A percentile compares a stretch with the other conserved stretches of the same genome.
Evolutionary conservation across 2,797 vertebrate species (phyloP).

Genomic region (Lateolabrax maculatus): DNA sequence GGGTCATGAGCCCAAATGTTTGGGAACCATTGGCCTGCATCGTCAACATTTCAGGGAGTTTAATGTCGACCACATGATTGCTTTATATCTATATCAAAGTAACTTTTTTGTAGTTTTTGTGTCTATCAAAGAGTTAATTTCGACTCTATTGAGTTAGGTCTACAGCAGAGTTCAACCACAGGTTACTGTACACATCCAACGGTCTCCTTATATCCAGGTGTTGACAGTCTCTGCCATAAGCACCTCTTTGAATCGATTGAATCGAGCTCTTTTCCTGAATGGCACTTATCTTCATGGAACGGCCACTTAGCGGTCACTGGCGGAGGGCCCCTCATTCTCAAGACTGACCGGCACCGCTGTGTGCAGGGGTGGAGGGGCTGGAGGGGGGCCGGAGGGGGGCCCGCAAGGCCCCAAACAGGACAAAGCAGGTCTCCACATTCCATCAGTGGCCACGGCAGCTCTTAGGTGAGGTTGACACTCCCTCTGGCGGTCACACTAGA

Average conservation of each 20-base stretch:
- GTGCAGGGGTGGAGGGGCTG: neutral
- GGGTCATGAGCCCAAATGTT: neutral
- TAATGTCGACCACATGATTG: no score
- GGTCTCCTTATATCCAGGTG: constrained; percentile 64
- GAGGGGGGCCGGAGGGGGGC: neutral
- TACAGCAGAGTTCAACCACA: constrained; percentile 45
- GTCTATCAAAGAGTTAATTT: constrained; percentile 6
- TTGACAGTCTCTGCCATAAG: constrained; percentile 64
- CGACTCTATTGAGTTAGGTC: constrained; percentile 16
- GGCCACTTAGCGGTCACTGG: constrained; percentile 50
- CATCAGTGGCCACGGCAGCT: neutral
- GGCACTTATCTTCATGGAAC: constrained; percentile 62
- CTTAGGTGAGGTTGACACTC: neutral
- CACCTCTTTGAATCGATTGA: constrained; percentile 61
- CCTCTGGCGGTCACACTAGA: neutral
- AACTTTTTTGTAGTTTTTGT: neutral
- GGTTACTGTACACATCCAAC: constrained; percentile 34
- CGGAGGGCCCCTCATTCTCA: constrained; percentile 46
- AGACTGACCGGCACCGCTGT: constrained; percentile 53
- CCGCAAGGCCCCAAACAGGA: constrained; percentile 2
- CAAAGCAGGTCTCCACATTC: constrained; percentile 35
- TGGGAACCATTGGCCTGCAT: neutral
- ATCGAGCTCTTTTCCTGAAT: constrained; percentile 23
- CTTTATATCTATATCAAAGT: no score
- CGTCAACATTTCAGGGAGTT: neutral